Base-by-base conservation (phyloP, 2,113 vertebrate species). In the Oplegnathus fasciatus region DNA sequence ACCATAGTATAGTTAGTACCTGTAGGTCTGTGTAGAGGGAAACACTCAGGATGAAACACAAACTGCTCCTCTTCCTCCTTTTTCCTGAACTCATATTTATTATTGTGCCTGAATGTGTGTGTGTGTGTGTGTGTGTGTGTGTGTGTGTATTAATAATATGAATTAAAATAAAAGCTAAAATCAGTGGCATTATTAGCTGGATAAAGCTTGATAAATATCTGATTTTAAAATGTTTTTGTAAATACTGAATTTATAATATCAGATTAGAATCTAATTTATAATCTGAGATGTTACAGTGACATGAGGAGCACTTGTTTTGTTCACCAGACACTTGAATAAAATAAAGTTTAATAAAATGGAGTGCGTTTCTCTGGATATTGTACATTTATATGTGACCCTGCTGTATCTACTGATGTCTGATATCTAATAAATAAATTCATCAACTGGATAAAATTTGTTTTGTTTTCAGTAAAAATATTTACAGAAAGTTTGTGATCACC, bases 41-140 rank as follows among this genome's bases (percentile, higher is more conserved):
- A 72, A 84, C 22, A 30, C 86, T 84, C 86, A 84, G 82, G 77
- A 80, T 54, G 22, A 82, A 86, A 50, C 67, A 78, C 34, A 28
- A 74, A 75, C 64, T 75, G 34, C 34, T 55, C 13, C 52, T 66
- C 28, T 26, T 48, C 61, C 26, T 71, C 66, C 65, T 78, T 44
- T 65, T 52, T 18, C 48, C 66, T 61, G 54, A 48, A n/a, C 26
- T 50, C 10, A 50, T 20, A 1, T 61, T 44, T 32, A 9, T 46
- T 34, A n/a, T 6, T 26, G 26, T 22, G 5, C 8, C 11, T n/a
- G 60, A 7, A 9, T 22, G 18, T 62, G 73, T 61, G 37, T 26
- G 11, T 69, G 65, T 40, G 34, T n/a, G 37, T 58, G 26, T 42
- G 40, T 70, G 28, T 64, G 46, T 30, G 62, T 62, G 15, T n/a